Evolutionary conservation across 2,888 invertebrate species (phyloP), one percentile per base, ranked within the genome.

Genomic region (Adineta ricciae): DNA sequence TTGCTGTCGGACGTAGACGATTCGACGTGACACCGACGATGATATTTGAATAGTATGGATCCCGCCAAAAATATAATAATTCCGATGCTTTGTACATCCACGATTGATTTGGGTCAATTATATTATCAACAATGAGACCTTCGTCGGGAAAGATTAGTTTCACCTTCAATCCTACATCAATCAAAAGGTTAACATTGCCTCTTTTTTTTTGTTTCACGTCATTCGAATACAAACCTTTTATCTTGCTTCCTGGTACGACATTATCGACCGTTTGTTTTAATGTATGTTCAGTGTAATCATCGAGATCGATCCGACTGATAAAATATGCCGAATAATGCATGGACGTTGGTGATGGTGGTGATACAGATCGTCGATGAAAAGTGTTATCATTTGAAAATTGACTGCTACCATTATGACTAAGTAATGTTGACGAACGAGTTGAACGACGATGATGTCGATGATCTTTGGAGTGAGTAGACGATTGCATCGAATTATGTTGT

Each of bases 11-110:
- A 9, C 9, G 24, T n/a, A 41, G 41, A 24, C 41, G 78, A 41
- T 41, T 78, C 1, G 9, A 1, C n/a, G 78, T 78, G 3, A 78
- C 41, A 41, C 16, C 24, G 0, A 78, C n/a, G 5, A 38, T 41
- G 7, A 78, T n/a, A 21, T 41, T n/a, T 21, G 2, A 8, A 41
- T 38, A 78, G 8, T 41, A 41, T 2, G 78, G 78, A 78, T 78
- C 78, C 38, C 24, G 41, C 78, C 78, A 78, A 78, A 41, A 78
- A n/a, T 78, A 38, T 24, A 78, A n/a, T 78, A 78, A 78, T 78
- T 78, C 78, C 2, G 78, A 41, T 41, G 41, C 19, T 78, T 78
- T 78, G n/a, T n/a, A 78, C 41, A 78, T 38, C 78, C 78, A 78
- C 14, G 78, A 78, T 78, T 78, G 78, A 78, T 78, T 78, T 11